Base-by-base conservation (phyloP, 37 sponge, comb jelly and placozoan species). In the Chondrilla cf. caribensis region DNA sequence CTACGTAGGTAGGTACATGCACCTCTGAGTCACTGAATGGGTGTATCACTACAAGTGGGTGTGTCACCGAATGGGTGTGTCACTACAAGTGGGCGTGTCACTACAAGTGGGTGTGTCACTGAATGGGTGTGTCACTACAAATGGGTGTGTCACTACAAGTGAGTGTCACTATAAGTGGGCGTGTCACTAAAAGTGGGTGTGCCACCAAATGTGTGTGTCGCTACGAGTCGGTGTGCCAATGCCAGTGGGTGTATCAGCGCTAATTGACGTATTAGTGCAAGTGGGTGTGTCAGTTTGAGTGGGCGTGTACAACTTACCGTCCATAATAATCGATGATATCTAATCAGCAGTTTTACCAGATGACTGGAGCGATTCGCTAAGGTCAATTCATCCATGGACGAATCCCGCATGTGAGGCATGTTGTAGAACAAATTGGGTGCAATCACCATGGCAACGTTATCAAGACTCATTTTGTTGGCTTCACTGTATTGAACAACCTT, bases 381-480 rank as follows among this genome's bases (percentile, higher is more conserved):
- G 31, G 89, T 82, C 5, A 95, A 81, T 28, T 94, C 87, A 38
- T 90, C 92, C 47, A 84, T 71, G 38, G 41, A 40, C 7, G 76
- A 70, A 25, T 80, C 60, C 35, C 43, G 29, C 19, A 76, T 21
- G 35, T 32, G 68, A 55, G 91, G 85, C 17, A 91, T 57, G 14
- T 80, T 47, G 79, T 79, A 80, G 58, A 95, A 95, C 39, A 95
- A 80, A 57, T 91, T 95, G 54, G 95, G 95, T 2, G 95, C 95
- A 8, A 95, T 81, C 40, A 95, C 89, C 90, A 95, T 89, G 37
- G 95, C 84, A 58, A 91, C 85, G 72, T 95, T 95, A 17, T 55
- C 89, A 2, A 91, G 76, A 47, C 79, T 82, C 95, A 95, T 95
- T 81, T 95, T 95, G 80, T 91, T 95, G 18, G 14, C 8, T 14